Percentiles rank a stretch among this genome's conserved stretches.
Evolutionary conservation across 2,888 invertebrate species (phyloP).

Genomic region (Callyntrura sp.): DNA sequence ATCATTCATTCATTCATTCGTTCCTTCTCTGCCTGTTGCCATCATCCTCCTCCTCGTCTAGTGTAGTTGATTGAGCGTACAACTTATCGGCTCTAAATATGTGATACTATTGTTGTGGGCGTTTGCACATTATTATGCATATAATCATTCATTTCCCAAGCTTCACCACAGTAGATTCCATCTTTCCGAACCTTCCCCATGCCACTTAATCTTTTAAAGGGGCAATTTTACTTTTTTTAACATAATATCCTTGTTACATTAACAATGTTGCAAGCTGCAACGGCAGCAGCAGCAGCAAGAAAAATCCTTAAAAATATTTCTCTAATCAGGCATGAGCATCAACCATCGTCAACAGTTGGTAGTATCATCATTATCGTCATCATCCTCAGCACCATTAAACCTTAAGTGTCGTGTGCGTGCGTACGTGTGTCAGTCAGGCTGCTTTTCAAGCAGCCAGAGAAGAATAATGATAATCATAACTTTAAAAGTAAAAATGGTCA

Average conservation of each 20-base stretch:
- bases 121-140: too few relatives aligned
- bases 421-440: too few relatives aligned
- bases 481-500: conserved; percentile 51
- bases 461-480: conserved; percentile 10
- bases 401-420: conserved; percentile 8
- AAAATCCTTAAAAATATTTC: conserved; percentile 29
- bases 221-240: not conserved
- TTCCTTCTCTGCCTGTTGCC: too few relatives aligned
- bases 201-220: not conserved
- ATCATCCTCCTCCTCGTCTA: too few relatives aligned
- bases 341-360: too few relatives aligned
- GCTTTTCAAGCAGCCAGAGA: not conserved
- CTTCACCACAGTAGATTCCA: too few relatives aligned
- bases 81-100: too few relatives aligned
- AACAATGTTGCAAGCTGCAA: not conserved
- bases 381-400: too few relatives aligned
- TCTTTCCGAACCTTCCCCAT: conserved; percentile 10
- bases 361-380: conserved; percentile 4
- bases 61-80: conserved; percentile 16
- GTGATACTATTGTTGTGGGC: conserved; percentile 32
- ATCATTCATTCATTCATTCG: too few relatives aligned
- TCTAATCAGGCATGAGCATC: too few relatives aligned
- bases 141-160: conserved; percentile 47
- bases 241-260: conserved; percentile 40
- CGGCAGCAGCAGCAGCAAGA: too few relatives aligned